These are phyloP conservation scores for Nymphalis c-album DNA, from an alignment of 2,888 invertebrate genomes.

Conservation along the genomic window DNA sequence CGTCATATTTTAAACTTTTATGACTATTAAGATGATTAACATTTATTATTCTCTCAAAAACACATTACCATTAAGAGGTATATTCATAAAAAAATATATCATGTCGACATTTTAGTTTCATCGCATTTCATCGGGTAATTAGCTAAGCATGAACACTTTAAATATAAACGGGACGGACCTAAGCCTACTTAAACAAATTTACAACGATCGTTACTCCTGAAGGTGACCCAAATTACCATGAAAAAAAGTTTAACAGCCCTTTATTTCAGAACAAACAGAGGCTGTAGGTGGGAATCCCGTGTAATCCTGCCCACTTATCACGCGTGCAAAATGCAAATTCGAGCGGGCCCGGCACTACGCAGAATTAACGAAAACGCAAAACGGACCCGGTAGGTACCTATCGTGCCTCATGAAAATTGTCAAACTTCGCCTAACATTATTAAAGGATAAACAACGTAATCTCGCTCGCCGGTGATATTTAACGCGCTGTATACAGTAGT, in stretches of 20 bases:
- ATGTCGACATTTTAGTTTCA: neutral
- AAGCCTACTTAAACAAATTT: conserved; percentile 80
- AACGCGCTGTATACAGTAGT: neutral
- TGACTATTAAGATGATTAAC: conserved; percentile 21
- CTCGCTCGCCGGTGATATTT: conserved; percentile 45
- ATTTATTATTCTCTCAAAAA: conserved; percentile 15
- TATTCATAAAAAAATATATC: neutral
- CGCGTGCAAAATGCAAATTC: conserved; percentile 82
- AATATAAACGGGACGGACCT: conserved; percentile 66
- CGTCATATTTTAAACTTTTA: conserved; percentile 42
- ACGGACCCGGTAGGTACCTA: conserved; percentile 39
- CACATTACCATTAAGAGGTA: neutral
- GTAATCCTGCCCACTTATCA: conserved; percentile 81
- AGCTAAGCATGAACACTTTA: conserved; percentile 52
- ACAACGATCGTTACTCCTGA: conserved; percentile 73
- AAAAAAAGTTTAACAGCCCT: conserved; percentile 80
- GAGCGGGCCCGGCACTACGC: conserved; percentile 63
- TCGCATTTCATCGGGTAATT: conserved; percentile 41
- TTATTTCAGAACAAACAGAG: conserved; percentile 80
- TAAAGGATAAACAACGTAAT: conserved; percentile 65
- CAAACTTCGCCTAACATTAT: conserved; percentile 71
- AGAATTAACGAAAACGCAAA: conserved; percentile 72
- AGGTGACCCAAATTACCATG: conserved; percentile 81
- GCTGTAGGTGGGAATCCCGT: conserved; percentile 76
- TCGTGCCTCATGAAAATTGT: conserved; percentile 71